Percentiles rank a stretch among this genome's conserved stretches.
Conservation (phyloP, 2,113 vertebrate species). For the Neolamprologus sp. region DNA sequence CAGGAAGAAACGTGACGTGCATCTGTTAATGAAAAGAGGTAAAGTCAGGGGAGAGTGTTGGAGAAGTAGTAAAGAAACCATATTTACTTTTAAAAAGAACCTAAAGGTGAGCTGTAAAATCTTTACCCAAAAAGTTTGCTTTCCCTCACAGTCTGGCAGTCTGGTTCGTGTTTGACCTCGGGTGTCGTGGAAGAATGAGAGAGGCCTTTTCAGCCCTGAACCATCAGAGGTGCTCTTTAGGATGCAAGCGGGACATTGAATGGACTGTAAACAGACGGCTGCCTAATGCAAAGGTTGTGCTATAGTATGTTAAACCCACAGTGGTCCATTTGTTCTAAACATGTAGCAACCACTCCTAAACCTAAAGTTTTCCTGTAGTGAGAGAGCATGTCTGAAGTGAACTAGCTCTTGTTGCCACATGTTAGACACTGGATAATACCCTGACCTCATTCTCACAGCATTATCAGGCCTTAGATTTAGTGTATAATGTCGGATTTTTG, state of each 20-base stretch:
- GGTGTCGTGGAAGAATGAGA: neutral
- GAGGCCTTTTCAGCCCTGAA: neutral
- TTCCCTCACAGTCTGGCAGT: neutral
- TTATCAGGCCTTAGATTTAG: neutral
- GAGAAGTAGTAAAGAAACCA: neutral
- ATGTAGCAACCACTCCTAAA: neutral
- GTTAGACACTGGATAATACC: neutral
- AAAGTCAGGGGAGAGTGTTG: neutral
- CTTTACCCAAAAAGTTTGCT: neutral
- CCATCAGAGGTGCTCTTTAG: neutral
- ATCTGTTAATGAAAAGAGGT: conserved; percentile 1
- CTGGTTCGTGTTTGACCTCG: neutral
- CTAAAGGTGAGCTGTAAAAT: neutral
- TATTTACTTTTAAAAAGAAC: neutral
- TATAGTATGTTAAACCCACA: neutral
- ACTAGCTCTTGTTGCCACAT: neutral
- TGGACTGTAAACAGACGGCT: neutral
- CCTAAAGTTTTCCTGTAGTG: neutral
- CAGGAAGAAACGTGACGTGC: neutral
- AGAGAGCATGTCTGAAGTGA: neutral
- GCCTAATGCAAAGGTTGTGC: neutral
- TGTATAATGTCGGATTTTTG: neutral
- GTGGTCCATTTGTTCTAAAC: neutral
- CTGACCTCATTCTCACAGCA: neutral
- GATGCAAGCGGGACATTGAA: neutral